Percentiles rank a stretch among this genome's conserved stretches.
phyloP scores from a whole-genome alignment of 1,140 invertebrate species.

The Caerostris darwini region DNA sequence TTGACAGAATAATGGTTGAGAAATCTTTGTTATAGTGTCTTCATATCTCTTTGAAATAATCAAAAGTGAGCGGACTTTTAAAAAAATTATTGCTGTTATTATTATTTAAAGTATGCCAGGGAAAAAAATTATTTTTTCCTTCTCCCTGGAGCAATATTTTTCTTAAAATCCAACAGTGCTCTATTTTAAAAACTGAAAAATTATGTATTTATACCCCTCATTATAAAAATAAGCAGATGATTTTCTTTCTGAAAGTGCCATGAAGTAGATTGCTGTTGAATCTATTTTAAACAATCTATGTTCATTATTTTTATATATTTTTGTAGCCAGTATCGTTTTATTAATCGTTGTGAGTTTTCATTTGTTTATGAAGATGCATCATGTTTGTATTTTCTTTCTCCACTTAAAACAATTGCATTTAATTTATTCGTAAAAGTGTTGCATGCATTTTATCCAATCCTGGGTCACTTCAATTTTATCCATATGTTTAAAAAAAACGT shows the following conservation, averaged over 20 bases:
- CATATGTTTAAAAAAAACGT: no score
- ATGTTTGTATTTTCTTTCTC: neutral
- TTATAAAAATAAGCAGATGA: no score
- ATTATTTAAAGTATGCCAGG: no score
- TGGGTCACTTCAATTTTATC: no score
- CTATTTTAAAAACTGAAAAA: conserved; percentile 26
- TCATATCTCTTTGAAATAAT: neutral
- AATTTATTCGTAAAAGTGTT: no score
- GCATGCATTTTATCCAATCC: no score
- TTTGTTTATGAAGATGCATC: no score
- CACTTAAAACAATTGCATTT: neutral
- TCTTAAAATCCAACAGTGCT: conserved; percentile 1
- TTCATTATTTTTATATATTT: no score
- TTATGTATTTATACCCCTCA: neutral
- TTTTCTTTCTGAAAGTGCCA: neutral
- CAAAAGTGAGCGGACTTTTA: neutral
- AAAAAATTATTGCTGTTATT: neutral
- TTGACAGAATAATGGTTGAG: conserved; percentile 98
- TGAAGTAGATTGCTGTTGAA: neutral
- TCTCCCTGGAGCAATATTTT: conserved; percentile 12
- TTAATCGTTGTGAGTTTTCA: no score
- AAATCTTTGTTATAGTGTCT: conserved; percentile 92
- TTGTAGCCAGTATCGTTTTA: no score
- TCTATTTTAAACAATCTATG: no score
- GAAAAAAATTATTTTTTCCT: neutral